A percentile compares a stretch with the other conserved stretches of the same genome.
Conservation (phyloP, 2,888 invertebrate genomes). For the Acleris emargana region DNA sequence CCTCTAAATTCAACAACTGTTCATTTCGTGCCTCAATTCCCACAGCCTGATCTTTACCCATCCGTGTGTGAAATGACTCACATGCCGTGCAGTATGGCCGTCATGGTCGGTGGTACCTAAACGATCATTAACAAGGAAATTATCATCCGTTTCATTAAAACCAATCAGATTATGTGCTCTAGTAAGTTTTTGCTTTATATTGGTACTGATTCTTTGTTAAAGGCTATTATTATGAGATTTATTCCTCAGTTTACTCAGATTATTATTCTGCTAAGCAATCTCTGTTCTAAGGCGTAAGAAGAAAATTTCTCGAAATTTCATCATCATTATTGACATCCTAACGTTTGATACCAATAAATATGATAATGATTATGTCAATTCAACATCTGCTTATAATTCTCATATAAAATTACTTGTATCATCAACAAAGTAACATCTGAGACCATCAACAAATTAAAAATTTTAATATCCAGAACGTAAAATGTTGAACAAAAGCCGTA, state of each 20-base stretch:
- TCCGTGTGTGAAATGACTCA: constrained; percentile 55
- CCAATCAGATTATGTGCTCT: constrained; percentile 25
- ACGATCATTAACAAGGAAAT: constrained; percentile 54
- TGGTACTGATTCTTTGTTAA: neutral
- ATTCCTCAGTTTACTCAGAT: too few relatives aligned
- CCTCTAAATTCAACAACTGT: constrained; percentile 31
- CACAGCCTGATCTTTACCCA: constrained; percentile 54
- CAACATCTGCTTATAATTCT: constrained; percentile 27
- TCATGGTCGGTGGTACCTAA: constrained; percentile 63
- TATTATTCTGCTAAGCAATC: too few relatives aligned
- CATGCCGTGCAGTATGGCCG: constrained; percentile 70
- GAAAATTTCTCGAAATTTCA: too few relatives aligned
- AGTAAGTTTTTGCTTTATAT: constrained; percentile 9
- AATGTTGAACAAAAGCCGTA: constrained; percentile 39
- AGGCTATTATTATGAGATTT: neutral
- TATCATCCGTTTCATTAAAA: constrained; percentile 39
- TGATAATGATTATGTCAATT: constrained; percentile 9
- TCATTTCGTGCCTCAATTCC: constrained; percentile 41
- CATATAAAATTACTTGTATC: constrained; percentile 12
- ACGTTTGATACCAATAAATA: neutral
- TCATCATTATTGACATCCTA: neutral
- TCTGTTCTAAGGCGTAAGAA: too few relatives aligned
- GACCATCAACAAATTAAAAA: constrained; percentile 46
- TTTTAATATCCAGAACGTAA: constrained; percentile 29
- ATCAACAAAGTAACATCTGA: constrained; percentile 27